Base-by-base conservation (phyloP, 2,113 vertebrate genomes). In the Podarcis muralis region DNA sequence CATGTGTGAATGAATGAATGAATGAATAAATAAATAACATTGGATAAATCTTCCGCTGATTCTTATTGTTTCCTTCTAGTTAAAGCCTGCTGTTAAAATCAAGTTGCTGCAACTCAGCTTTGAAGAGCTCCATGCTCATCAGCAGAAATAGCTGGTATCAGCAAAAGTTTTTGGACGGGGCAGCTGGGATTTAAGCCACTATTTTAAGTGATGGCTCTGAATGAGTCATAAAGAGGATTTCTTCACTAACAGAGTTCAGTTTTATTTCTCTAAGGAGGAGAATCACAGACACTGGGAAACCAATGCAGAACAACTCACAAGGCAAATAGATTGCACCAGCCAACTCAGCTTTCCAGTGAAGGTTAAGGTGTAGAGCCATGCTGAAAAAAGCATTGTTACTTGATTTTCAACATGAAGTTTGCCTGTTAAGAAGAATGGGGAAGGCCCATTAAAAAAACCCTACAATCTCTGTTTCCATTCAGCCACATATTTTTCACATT, bases 161-260 rank as follows among this genome's bases (percentile, higher is more conserved):
- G 87, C 20, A 72, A 9, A 15, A 81, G 43, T 65, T 2, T 83
- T 53, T 27, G 25, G 13, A 32, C 43, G 20, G 40, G 20, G 59
- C 18, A 32, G 30, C 23, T 12, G 83, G 69, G 72, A 0, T 0
- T 20, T 69, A 76, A 1, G 37, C 59, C 59, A 75, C 30, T 62
- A 43, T 27, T 1, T 71, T 6, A 12, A 9, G 23, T 23, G 40
- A 59, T 23, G 13, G n/a, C 25, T 0, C 0, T 59, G 27, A 4
- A 3, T 40, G 80, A 53, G 40, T 4, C 48, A 43, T 8, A 32
- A 35, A 3, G 0, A 6, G 69, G 6, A 35, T 71, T 87, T 65
- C 62, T 32, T n/a, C n/a, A 72, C 8, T n/a, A 13, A 72, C 15
- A 72, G 69, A n/a, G 48, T 72, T 72, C 69, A n/a, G 69, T 15